Evolutionary conservation across 37 sponge, comb jelly and placozoan species (phyloP), one percentile per base, ranked within the genome.

Genomic region (Theonella swinhoei): DNA sequence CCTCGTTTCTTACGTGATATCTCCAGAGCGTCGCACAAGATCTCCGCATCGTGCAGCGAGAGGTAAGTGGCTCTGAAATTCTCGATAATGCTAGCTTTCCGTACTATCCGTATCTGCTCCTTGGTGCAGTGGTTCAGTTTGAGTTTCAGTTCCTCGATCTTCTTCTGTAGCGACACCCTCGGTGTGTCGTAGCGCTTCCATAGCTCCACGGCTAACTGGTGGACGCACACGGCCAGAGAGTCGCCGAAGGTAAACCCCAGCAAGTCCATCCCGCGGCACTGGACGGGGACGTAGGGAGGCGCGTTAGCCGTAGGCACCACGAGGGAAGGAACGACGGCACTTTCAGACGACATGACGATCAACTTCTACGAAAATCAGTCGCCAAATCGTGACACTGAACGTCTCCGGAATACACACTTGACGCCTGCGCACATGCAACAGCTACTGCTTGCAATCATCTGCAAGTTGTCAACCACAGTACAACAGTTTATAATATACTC

Each of bases 121-220:
- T 29, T 68, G 62, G 14, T 61, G 71, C 70, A 71, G 39, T 69
- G 22, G n/a, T 24, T 1, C 14, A 77, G 39, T 3, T 31, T 26
- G 23, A 85, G 76, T 1, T 42, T 37, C 24, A 85, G 72, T n/a
- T 85, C 71, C 4, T 19, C 17, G 5, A 85, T 85, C 42, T 70
- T 85, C 32, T 77, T 85, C 38, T 85, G 78, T 5, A 85, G 78
- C 9, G 85, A 77, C 8, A 58, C 78, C 30, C 85, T 36, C 26
- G 85, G 78, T 5, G 85, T 85, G 70, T 76, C 66, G 62, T 73
- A 77, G 0, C 23, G 62, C 41, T 68, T 69, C 85, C 85, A 77
- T 31, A 85, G 39, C 29, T 77, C 78, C 29, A 70, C 31, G 30
- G 85, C 47, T 0, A 85, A 40, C 40, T 85, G 71, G 72, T 85